Base-by-base conservation (phyloP, 2,113 vertebrate genomes). In the Pygoscelis antarcticus region DNA sequence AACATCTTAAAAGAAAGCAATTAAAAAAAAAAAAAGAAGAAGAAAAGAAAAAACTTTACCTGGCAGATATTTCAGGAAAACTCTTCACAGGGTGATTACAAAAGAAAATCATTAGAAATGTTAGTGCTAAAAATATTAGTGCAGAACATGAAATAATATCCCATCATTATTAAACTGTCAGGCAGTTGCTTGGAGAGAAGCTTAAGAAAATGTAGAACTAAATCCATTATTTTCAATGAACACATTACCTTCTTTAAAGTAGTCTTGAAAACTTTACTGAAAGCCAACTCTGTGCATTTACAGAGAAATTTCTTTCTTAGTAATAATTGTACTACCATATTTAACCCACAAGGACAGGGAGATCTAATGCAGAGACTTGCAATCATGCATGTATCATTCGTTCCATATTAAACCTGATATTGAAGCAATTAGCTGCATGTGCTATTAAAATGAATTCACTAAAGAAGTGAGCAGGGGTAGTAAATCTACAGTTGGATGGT, bases 51-150 rank as follows among this genome's bases (percentile, higher is more conserved):
- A 60, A 77, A 29, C 7, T 46, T 58, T 72, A 70, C 19, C 20
- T 68, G 2, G 3, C 6, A 82, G 65, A 46, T 91, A 93, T 62
- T 96, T 92, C 51, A 81, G 61, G 75, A 86, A 90, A 90, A 64
- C 47, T 83, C 21, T 69, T 94, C 46, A 77, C 7, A 69, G 10
- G 12, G 16, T 54, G 16, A 93, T 87, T 95, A 93, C 38, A 72
- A 87, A 92, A 81, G 65, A 36, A 54, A 81, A 84, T 77, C 9
- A 90, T 69, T 91, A 69, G 30, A 94, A 95, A 78, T 32, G 17
- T 15, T 80, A 20, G 34, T 90, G 46, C 78, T 93, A 96, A 96
- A 96, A 96, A 93, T 93, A 97, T 82, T 91, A 91, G 88, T 88
- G 49, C 19, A 88, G 66, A 91, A 54, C 49, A 83, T 51, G 26